Base-by-base conservation (phyloP, 2,113 vertebrate genomes). In the Serilophus lunatus region DNA sequence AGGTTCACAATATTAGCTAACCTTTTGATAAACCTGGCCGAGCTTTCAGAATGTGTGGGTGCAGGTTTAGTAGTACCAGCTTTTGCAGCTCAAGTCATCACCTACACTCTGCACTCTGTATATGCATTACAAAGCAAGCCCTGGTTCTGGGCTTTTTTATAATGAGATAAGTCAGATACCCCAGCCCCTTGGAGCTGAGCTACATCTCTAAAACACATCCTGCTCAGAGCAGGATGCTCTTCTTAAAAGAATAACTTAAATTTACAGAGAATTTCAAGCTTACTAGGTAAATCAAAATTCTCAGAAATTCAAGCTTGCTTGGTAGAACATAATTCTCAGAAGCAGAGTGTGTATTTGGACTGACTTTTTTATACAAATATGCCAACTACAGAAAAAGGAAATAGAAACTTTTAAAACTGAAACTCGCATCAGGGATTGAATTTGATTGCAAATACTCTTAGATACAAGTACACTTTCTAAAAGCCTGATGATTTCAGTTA, bases 381-480 rank as follows among this genome's bases (percentile, higher is more conserved):
- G 25, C 44, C 70, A 80, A 59, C n/a, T 61, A 29, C 56, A 45
- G 42, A 45, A 59, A 82, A 90, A 92, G 78, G 70, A 85, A 83
- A 78, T 38, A 90, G 18, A 81, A 95, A 81, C 19, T 80, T 95
- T 89, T 82, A 86, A 92, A 93, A 92, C 72, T 91, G 72, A 91
- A 96, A 56, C 49, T 38, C 1, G 0, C 45, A 83, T 81, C 59
- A 85, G 35, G 87, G 84, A 85, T 94, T 94, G 95, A 92, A 95
- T 95, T 86, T 88, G 71, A 91, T 81, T 95, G 78, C 45, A 96
- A 97, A 96, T 82, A 88, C 33, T 72, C 26, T 88, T 77, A 57
- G 44, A 91, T 86, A 74, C 26, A 90, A 92, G 54, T 70, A 44
- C 38, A 68, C 75, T 92, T 88, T 68, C 63, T 92, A 94, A 92